Evolutionary conservation across 2,113 vertebrate species (phyloP).

Genomic region (Sorex araneus): DNA sequence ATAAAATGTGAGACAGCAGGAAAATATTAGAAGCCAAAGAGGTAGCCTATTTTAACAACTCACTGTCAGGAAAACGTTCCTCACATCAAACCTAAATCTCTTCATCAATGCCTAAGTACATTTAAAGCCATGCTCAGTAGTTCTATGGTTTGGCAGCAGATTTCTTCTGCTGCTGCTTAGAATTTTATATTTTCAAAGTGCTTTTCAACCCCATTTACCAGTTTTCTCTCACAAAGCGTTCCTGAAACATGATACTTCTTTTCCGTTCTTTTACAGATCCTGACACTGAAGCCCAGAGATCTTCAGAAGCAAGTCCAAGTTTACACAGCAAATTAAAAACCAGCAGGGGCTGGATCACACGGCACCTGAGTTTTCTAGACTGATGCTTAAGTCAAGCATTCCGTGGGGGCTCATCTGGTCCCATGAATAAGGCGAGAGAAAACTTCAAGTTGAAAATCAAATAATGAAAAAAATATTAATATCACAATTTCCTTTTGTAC

Average conservation of each 20-base stretch:
- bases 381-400: background rate
- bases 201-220: slow-evolving; percentile 69
- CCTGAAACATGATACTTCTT: slow-evolving; percentile 46
- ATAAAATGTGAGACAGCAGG: slow-evolving; percentile 68
- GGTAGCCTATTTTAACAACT: slow-evolving; percentile 72
- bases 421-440: slow-evolving; percentile 32
- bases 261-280: slow-evolving; percentile 54
- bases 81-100: slow-evolving; percentile 65
- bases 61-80: slow-evolving; percentile 65
- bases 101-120: slow-evolving; percentile 12
- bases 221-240: slow-evolving; percentile 52
- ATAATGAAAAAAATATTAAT: slow-evolving; percentile 30
- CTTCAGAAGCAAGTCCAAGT: slow-evolving; percentile 62
- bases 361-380: slow-evolving; percentile 61
- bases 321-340: slow-evolving; percentile 73
- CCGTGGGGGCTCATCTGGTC: background rate
- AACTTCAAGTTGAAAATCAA: slow-evolving; percentile 29
- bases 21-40: slow-evolving; percentile 70
- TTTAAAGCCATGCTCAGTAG: slow-evolving; percentile 24
- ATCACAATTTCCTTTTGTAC: background rate
- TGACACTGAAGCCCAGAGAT: slow-evolving; percentile 57
- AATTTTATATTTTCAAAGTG: slow-evolving; percentile 67
- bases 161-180: slow-evolving; percentile 57
- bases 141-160: slow-evolving; percentile 25
- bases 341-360: background rate